A percentile compares a stretch with the other conserved stretches of the same genome.
phyloP scores from a whole-genome alignment of 1,140 invertebrate genomes.

The Apis laboriosa region DNA sequence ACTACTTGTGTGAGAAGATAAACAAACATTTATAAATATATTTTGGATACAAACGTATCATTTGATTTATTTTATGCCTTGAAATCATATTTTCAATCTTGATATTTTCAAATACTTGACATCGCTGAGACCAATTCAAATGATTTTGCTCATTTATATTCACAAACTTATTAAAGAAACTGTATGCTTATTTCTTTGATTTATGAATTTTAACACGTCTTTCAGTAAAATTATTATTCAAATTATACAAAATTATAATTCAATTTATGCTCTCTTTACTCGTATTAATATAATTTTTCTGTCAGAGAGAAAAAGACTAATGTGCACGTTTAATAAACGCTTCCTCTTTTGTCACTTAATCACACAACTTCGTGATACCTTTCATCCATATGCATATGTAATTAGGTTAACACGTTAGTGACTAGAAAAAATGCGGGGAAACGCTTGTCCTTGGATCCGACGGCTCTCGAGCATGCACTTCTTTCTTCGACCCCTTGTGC shows the following conservation, averaged over 20 bases:
- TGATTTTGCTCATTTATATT: background rate
- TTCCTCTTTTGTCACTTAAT: background rate
- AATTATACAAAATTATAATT: too few species aligned
- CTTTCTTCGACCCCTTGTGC: background rate
- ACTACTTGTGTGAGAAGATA: background rate
- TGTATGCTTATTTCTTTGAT: background rate
- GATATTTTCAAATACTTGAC: background rate
- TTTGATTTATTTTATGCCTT: background rate
- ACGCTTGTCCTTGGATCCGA: conserved; percentile 1
- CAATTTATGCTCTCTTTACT: background rate
- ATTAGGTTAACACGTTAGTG: conserved; percentile 4
- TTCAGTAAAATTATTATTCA: background rate
- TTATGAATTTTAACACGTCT: background rate
- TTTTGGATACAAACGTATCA: too few species aligned
- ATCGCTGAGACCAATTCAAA: background rate
- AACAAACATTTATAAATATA: too few species aligned
- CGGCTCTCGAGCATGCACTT: background rate
- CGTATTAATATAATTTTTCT: background rate
- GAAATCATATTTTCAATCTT: background rate
- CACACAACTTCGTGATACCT: background rate
- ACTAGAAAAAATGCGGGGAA: background rate
- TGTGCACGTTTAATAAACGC: too few species aligned
- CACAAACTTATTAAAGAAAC: background rate
- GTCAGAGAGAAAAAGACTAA: too few species aligned
- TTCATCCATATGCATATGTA: background rate